A percentile compares a stretch with the other conserved stretches of the same genome.
These are phyloP conservation scores for Xenotilapia flavipinnis DNA, from an alignment of 2,113 vertebrate species.

Conservation along the genomic window DNA sequence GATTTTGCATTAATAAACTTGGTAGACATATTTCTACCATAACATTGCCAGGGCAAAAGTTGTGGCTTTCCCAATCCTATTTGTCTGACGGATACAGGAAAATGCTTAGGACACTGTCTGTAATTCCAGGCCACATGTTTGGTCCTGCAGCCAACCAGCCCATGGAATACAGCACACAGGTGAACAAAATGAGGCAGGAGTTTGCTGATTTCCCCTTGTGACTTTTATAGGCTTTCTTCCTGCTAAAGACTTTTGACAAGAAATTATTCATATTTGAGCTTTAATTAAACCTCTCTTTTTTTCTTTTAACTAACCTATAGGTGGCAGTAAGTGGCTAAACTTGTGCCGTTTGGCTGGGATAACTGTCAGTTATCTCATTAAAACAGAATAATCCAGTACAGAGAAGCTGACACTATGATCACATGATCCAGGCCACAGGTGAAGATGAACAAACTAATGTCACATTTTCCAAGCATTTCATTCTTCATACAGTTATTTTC, in stretches of 20 bases:
- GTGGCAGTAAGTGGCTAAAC: neutral
- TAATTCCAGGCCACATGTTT: neutral
- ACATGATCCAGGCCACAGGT: neutral
- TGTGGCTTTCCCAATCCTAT: neutral
- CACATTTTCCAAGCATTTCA: slow-evolving; percentile 5
- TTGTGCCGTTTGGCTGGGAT: neutral
- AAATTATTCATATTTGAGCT: neutral
- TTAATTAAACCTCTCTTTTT: neutral
- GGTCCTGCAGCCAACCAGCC: neutral
- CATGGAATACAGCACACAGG: neutral
- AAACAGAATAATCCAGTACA: neutral
- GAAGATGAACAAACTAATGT: neutral
- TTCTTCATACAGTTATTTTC: neutral
- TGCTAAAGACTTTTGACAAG: neutral
- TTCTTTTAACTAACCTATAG: neutral
- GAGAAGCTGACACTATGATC: neutral
- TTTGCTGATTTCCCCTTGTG: neutral
- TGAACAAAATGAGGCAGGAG: neutral
- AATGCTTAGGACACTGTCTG: neutral
- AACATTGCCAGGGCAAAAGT: neutral
- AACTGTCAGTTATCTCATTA: neutral
- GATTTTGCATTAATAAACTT: neutral
- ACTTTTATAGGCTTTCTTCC: neutral
- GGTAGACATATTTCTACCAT: neutral
- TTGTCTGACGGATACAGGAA: neutral